Evolutionary conservation across 2,113 vertebrate genomes (phyloP).

Genomic region (Alligator mississippiensis): DNA sequence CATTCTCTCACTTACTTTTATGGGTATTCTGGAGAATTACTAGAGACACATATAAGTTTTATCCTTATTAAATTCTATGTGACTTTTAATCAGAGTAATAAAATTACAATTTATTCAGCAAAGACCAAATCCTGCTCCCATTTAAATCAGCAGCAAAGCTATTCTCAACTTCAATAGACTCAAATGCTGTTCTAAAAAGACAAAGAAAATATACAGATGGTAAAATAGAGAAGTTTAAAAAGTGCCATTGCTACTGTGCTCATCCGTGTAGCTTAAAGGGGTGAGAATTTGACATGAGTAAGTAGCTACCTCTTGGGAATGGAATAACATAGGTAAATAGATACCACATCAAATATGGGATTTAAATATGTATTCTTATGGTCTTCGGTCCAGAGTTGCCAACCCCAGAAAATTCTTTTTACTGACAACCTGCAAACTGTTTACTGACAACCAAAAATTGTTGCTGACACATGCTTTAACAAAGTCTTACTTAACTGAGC

Average conservation of each 20-base stretch:
- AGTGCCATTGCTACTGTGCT: neutral
- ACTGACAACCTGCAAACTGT: too few relatives aligned
- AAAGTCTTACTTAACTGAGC: too few relatives aligned
- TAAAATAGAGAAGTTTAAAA: neutral
- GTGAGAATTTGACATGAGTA: neutral
- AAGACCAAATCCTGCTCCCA: neutral
- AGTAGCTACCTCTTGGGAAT: neutral
- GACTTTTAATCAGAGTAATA: neutral
- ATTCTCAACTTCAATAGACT: too few relatives aligned
- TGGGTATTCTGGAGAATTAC: neutral
- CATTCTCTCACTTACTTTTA: neutral
- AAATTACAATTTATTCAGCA: neutral
- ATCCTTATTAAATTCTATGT: neutral
- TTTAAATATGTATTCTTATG: neutral
- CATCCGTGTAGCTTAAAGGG: neutral
- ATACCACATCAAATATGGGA: neutral
- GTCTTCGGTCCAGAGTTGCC: too few relatives aligned
- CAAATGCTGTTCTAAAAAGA: neutral
- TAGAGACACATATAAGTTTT: neutral
- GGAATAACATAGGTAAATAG: neutral
- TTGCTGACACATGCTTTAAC: too few relatives aligned
- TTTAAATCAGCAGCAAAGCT: neutral
- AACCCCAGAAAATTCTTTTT: too few relatives aligned
- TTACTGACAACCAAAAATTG: too few relatives aligned
- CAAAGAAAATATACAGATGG: neutral